Percentiles rank a stretch among this genome's conserved stretches.
These are phyloP conservation scores for Nasalis larvatus DNA, from an alignment of 2,113 vertebrate species.

Conservation along the genomic window DNA sequence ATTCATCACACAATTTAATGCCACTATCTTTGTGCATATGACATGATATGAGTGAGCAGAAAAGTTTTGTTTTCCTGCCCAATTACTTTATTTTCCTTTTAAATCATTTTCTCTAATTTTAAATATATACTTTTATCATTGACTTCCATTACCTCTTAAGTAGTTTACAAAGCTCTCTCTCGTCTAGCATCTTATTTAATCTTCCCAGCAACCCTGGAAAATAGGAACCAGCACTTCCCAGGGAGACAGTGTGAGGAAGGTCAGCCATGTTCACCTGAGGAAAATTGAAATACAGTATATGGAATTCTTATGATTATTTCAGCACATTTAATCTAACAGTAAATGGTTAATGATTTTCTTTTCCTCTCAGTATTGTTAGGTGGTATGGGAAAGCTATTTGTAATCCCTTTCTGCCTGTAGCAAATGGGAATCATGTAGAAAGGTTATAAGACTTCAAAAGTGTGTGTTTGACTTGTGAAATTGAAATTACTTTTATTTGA, in stretches of 20 bases:
- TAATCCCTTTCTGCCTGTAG: conserved; percentile 45
- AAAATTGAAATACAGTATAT: neutral
- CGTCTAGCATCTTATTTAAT: neutral
- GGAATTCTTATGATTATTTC: neutral
- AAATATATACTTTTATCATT: neutral
- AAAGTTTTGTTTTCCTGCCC: conserved; percentile 6
- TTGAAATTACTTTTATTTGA: conserved; percentile 65
- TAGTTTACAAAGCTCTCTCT: neutral
- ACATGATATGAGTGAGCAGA: neutral
- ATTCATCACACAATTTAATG: conserved; percentile 3
- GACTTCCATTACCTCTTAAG: neutral
- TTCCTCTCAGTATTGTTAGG: neutral
- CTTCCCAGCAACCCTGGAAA: neutral
- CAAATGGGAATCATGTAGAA: conserved; percentile 53
- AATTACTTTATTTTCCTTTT: conserved; percentile 16
- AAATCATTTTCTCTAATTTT: conserved; percentile 12
- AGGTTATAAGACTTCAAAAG: conserved; percentile 30
- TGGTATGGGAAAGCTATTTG: conserved; percentile 31
- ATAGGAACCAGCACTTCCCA: neutral
- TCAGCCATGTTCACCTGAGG: neutral
- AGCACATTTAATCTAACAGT: conserved; percentile 2
- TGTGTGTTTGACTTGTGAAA: conserved; percentile 63
- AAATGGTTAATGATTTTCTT: conserved; percentile 42
- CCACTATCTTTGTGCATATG: neutral
- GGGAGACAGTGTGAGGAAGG: neutral